Evolutionary conservation across 1,140 invertebrate species (phyloP).

Genomic region (Hylyphantes graminicola): DNA sequence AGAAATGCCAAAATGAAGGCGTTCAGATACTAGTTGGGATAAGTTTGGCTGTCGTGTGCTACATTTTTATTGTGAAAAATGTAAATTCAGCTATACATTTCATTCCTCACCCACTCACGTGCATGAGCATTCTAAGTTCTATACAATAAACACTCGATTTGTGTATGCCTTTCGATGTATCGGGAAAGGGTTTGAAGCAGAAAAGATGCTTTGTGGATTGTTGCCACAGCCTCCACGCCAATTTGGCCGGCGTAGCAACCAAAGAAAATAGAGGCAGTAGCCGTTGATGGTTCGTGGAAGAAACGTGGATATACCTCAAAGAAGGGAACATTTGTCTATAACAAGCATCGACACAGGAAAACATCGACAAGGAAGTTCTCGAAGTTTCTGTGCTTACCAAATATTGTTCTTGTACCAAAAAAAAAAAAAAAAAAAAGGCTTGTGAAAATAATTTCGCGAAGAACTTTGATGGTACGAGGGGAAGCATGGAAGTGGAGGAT

Average conservation of each 20-base stretch:
- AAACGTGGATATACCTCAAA: slow-evolving; percentile 60
- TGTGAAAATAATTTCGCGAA: slow-evolving; percentile 27
- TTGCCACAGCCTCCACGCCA: not conserved
- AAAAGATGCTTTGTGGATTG: slow-evolving; percentile 1
- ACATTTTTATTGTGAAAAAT: too few relatives aligned
- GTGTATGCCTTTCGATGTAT: slow-evolving; percentile 3
- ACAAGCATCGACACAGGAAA: slow-evolving; percentile 61
- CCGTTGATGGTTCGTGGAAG: slow-evolving; percentile 61
- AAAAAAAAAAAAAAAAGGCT: too few relatives aligned
- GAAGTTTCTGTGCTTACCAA: slow-evolving; percentile 54
- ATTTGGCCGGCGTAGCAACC: slow-evolving; percentile 17
- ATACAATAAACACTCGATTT: slow-evolving; percentile 8
- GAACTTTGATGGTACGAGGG: slow-evolving; percentile 58
- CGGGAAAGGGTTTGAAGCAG: slow-evolving; percentile 15
- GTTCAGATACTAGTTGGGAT: too few relatives aligned
- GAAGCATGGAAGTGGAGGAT: slow-evolving; percentile 61
- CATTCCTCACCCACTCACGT: not conserved
- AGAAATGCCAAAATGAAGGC: too few relatives aligned
- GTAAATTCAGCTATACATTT: too few relatives aligned
- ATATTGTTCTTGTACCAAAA: slow-evolving; percentile 48
- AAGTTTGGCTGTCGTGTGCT: too few relatives aligned
- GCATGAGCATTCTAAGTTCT: not conserved
- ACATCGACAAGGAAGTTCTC: too few relatives aligned
- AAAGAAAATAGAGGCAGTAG: slow-evolving; percentile 37
- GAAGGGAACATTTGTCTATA: slow-evolving; percentile 57